These are phyloP conservation scores for Olivierus martensii DNA, from an alignment of 1,140 invertebrate genomes.

Conservation along the genomic window DNA sequence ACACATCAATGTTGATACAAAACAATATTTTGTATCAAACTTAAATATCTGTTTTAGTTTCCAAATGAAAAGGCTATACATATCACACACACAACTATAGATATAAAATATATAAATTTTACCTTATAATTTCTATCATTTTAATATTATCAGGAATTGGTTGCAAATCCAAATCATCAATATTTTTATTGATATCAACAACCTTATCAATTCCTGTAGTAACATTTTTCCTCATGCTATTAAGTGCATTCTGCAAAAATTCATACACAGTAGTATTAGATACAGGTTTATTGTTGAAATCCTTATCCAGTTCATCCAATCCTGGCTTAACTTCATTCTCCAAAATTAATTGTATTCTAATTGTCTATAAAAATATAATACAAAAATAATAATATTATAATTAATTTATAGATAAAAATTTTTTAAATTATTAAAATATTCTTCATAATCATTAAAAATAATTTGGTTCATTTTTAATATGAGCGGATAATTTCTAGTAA, in stretches of 20 bases:
- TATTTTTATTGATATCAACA: conserved; percentile 24
- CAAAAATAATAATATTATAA: too few relatives aligned
- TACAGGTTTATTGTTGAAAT: conserved; percentile 51
- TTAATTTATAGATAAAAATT: too few relatives aligned
- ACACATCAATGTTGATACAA: too few relatives aligned
- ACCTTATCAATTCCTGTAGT: conserved; percentile 22
- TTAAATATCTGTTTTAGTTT: too few relatives aligned
- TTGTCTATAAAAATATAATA: conserved; percentile 59
- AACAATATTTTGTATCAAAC: too few relatives aligned
- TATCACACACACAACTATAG: too few relatives aligned
- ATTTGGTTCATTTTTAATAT: too few relatives aligned
- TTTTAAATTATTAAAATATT: too few relatives aligned
- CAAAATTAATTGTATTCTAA: conserved; percentile 40
- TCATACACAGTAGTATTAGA: conserved; percentile 46
- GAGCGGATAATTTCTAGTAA: too few relatives aligned
- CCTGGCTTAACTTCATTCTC: conserved; percentile 49
- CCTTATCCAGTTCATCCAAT: conserved; percentile 49
- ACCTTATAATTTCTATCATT: conserved; percentile 21
- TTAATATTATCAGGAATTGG: conserved; percentile 10
- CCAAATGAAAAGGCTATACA: too few relatives aligned
- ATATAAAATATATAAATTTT: too few relatives aligned
- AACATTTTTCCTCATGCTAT: conserved; percentile 23
- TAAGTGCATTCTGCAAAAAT: conserved; percentile 18
- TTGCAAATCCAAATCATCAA: conserved; percentile 16
- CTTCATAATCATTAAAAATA: too few relatives aligned